A percentile compares a stretch with the other conserved stretches of the same genome.
Evolutionary conservation across 2,113 vertebrate genomes (phyloP).

Genomic region (Apteryx mantelli): DNA sequence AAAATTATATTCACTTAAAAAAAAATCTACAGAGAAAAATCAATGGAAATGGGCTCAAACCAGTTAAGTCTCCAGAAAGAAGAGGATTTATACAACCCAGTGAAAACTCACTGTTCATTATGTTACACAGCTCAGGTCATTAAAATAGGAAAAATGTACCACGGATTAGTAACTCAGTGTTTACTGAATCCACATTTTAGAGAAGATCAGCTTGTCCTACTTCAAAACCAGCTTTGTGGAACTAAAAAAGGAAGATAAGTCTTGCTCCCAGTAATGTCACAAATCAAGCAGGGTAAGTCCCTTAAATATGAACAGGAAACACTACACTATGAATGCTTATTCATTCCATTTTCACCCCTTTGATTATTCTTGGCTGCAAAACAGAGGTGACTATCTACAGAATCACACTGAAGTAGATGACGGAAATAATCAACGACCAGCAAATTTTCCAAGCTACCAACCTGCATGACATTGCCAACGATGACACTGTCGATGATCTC

Average conservation of each 20-base stretch:
- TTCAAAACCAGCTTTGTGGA: background rate
- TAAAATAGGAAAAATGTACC: accelerated
- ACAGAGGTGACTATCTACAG: background rate
- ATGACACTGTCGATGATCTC: slow-evolving; percentile 91
- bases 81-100: background rate
- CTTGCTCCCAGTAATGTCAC: background rate
- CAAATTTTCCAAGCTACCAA: slow-evolving; percentile 39
- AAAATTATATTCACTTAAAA: background rate
- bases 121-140: accelerated
- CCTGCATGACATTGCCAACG: slow-evolving; percentile 93
- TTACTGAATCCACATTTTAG: background rate
- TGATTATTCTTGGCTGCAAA: background rate
- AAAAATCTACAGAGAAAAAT: background rate
- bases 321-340: background rate
- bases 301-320: background rate
- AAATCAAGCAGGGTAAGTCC: background rate
- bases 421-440: background rate
- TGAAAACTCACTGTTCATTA: background rate
- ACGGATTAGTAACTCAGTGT: background rate
- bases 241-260: background rate
- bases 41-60: background rate
- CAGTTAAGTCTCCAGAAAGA: background rate
- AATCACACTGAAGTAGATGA: background rate
- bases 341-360: background rate
- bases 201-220: background rate